Base-by-base conservation (phyloP, 92 coral and sea anemone species). In the Porites lobata region DNA sequence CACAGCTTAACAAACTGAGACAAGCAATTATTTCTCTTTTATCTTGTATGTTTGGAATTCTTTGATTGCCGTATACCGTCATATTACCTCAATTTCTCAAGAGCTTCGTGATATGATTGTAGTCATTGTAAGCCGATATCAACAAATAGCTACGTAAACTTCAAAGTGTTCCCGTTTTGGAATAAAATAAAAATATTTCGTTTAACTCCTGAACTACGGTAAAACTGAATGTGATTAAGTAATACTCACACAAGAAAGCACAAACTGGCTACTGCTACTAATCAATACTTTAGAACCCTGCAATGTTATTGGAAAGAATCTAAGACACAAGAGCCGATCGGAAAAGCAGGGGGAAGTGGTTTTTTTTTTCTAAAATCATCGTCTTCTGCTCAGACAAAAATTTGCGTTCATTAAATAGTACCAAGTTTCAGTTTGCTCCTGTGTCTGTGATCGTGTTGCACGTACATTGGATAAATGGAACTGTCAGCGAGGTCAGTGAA, bases 91-190 rank as follows among this genome's bases (percentile, higher is more conserved):
- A 78, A 78, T 29, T 69, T 50, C 32, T 90, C 59, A 72, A 85
- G 90, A 54, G 63, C 78, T 64, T 79, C 57, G 87, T 79, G 83
- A 51, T 90, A 83, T 71, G 86, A 68, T 65, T 85, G 93, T 90
- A 90, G 86, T 87, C 79, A 68, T 65, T 85, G 93, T 90, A 90
- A 90, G 91, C 79, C 87, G 93, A 90, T 90, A 90, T 86, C 87
- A 75, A 14, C 79, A 73, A 84, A 75, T 62, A 52, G 62, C 79
- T 21, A 50, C 72, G 22, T 63, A 50, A 74, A 57, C 74, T 84
- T 18, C 4, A 80, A 43, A 22, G 79, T 32, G 50, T 18, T 64
- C 61, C 70, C 19, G 57, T 59, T 82, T 72, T 69, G 32, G 43
- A 69, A 54, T 84, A 51, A 56, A 24, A 52, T 56, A 29, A 69